Base-by-base conservation (phyloP, 2,797 vertebrate genomes). In the Schizopygopsis pylzovi region DNA sequence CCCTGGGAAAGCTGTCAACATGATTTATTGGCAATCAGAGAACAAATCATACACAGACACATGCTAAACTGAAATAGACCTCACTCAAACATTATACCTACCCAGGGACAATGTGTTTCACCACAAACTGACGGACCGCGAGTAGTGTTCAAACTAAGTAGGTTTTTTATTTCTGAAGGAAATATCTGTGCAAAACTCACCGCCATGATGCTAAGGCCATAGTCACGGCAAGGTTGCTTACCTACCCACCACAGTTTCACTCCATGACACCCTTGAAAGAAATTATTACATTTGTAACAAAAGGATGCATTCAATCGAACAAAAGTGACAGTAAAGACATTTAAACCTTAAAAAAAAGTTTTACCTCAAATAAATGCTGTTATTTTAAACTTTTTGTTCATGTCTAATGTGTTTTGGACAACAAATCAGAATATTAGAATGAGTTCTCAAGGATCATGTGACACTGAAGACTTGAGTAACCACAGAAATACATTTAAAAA, bases 41-140 rank as follows among this genome's bases (percentile, higher is more conserved):
- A 79, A 45, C 77, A 45, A 63, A 79, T 63, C 77, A 79, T 63
- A 79, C 77, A 79, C 1, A 0, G n/a, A 61, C 56, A 43, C 22
- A 63, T 45, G n/a, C n/a, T 79, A 63, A 63, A 28, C 77, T 79
- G 77, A 79, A 63, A 79, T 20, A 79, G 77, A 79, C 39, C n/a
- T 28, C 56, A 63, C 15, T 63, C 9, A 22, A 79, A 43, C 39
- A 63, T 45, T 28, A 79, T 12, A 43, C 76, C 54, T 3, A 16
- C 4, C 37, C 37, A 25, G 76, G 43, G 39, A 63, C 43, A 7
- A 25, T 0, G 2, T 45, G 37, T 63, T 45, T 63, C 54, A 6
- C 8, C 33, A 39, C 75, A 39, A 39, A 77, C 52, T 22, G 73
- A 33, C 9, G 1, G 25, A 20, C n/a, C 4, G 15, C 18, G 72